Evolutionary conservation across 2,113 vertebrate genomes (phyloP), one percentile per base, ranked within the genome.

Genomic region (Pterocles gutturalis): DNA sequence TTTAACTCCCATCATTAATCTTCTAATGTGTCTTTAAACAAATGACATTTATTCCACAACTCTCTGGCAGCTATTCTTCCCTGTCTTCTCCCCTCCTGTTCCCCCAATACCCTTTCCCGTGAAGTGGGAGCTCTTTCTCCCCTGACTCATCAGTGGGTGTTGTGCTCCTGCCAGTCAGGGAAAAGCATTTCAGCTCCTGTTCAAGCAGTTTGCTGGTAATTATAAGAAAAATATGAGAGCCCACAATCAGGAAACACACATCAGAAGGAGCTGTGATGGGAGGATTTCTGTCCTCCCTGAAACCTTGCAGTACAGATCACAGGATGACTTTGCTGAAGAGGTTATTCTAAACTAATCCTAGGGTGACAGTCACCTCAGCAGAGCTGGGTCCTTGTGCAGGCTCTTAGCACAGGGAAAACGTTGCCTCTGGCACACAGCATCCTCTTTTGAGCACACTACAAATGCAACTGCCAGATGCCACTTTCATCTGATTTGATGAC

Each of bases 1-100:
- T 53, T 85, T 85, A 96, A 97, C 94, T 96, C 95, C 95, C 91
- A 94, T 87, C 81, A 94, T 97, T 94, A 97, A 97, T 97, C 97
- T 97, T 95, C 73, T 82, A 45, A 46, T 29, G 90, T 96, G 91
- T 93, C 95, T 96, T 97, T 96, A 97, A 89, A 96, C 91, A 97
- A 92, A 97, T 4, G 60, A n/a, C 89, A 87, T 67, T 89, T 75
- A 90, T 82, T 69, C 79, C 83, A 77, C 67, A 73, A 45, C 90
- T 43, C 79, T n/a, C 79, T 72, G 90, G 87, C 94, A 65, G 79
- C 78, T 14, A 13, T 46, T 80, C 54, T 21, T 41, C 46, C 22
- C 18, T 16, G 28, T 11, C n/a, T 65, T 73, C 61, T 57, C 76
- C 29, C n/a, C 33, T 22, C 36, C 8, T 64, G 83, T 84, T 49